phyloP scores from a whole-genome alignment of 2,113 vertebrate species.

The Brachyhypopomus gauderio region DNA sequence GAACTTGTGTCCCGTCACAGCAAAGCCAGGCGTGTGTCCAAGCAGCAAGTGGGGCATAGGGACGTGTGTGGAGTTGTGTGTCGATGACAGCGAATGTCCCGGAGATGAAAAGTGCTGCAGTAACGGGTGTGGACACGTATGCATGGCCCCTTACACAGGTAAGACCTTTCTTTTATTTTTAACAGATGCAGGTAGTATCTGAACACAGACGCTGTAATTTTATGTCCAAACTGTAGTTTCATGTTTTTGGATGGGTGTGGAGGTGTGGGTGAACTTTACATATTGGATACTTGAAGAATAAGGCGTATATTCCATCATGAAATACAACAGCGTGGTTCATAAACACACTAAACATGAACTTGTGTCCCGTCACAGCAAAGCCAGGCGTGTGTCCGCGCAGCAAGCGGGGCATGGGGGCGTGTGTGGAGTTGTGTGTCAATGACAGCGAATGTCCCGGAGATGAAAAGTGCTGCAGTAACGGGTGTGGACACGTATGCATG shows the following conservation, averaged over 20 bases:
- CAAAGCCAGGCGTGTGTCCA: slow-evolving; percentile 68
- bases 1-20: slow-evolving; percentile 49
- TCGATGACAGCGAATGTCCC: slow-evolving; percentile 69
- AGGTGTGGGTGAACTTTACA: too few species aligned
- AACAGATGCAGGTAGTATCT: neutral
- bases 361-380: slow-evolving; percentile 60
- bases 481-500: slow-evolving; percentile 73
- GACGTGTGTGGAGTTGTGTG: slow-evolving; percentile 70
- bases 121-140: slow-evolving; percentile 76
- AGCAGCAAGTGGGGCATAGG: slow-evolving; percentile 54
- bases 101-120: slow-evolving; percentile 72
- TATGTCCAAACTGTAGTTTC: neutral
- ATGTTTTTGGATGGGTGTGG: too few species aligned
- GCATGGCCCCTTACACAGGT: slow-evolving; percentile 71
- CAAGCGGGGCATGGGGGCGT: slow-evolving; percentile 58
- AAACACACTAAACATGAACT: neutral
- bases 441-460: slow-evolving; percentile 69
- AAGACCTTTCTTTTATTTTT: too few species aligned
- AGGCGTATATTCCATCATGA: too few species aligned
- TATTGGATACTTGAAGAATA: too few species aligned
- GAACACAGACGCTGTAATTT: neutral
- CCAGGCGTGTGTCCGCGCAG: slow-evolving; percentile 66
- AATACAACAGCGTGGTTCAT: too few species aligned
- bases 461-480: slow-evolving; percentile 76
- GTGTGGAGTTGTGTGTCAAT: slow-evolving; percentile 68